These are phyloP conservation scores for Benitochromis conjunctus DNA, from an alignment of 2,113 vertebrate genomes.

Conservation along the genomic window DNA sequence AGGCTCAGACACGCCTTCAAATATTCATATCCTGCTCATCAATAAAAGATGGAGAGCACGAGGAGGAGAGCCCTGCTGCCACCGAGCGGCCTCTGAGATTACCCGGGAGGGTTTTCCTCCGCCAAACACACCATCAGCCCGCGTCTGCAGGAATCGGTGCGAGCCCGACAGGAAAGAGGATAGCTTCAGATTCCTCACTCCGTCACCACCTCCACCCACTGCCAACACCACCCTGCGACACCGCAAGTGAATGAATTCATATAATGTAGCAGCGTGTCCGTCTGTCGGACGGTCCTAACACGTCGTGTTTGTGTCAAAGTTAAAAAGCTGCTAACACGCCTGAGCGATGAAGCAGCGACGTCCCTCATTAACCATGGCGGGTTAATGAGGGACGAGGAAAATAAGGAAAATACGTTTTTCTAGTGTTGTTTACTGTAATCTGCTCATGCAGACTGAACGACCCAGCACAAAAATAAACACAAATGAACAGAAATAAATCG, in stretches of 20 bases:
- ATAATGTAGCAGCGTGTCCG: background rate
- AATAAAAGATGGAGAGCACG: background rate
- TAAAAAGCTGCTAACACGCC: background rate
- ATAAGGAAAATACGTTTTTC: too few relatives aligned
- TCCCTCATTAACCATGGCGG: background rate
- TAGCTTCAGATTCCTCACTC: background rate
- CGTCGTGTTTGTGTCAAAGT: background rate
- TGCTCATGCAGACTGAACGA: background rate
- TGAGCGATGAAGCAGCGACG: rapidly evolving
- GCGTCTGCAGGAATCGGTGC: background rate
- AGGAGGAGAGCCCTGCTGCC: background rate
- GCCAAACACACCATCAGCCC: background rate
- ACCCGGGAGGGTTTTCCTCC: background rate
- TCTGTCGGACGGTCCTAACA: background rate
- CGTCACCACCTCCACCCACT: background rate
- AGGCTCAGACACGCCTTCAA: background rate
- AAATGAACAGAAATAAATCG: background rate
- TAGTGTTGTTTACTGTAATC: background rate
- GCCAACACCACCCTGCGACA: background rate
- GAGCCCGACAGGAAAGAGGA: background rate
- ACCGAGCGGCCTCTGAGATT: background rate
- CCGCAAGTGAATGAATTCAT: background rate
- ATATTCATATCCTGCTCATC: background rate
- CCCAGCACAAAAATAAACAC: too few relatives aligned
- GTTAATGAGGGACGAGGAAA: too few relatives aligned